Base-by-base conservation (phyloP, 2,888 invertebrate genomes). In the Lepidonotus clava region DNA sequence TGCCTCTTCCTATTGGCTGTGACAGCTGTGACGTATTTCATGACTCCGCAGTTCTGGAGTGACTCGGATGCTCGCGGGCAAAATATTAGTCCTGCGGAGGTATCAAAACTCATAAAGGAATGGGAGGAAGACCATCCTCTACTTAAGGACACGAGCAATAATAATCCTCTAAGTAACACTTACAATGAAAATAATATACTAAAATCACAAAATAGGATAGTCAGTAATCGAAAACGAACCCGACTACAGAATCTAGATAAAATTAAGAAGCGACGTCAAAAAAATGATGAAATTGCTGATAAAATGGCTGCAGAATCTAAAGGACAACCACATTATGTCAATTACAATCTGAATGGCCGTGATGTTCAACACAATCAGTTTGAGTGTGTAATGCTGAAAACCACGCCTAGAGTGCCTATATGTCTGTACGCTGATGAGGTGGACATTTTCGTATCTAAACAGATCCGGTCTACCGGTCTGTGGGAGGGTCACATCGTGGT, bases 401-500 rank as follows among this genome's bases (percentile, higher is more conserved):
- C n/a, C 6, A 34, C 11, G 1, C 84, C 66, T 11, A 34, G 11
- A 8, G 61, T 56, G n/a, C 84, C 84, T 0, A 84, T 84, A 28
- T 84, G 84, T 67, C 41, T 84, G 38, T 84, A 84, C 40, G 8
- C 38, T 14, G 34, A 32, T 24, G 67, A 61, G 14, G 66, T 66
- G 41, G 84, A 84, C 41, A 67, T 84, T n/a, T 84, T 11, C 41
- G 41, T 84, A 8, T 84, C 84, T 4, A 56, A 56, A n/a, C 40
- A 40, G n/a, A 40, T 84, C n/a, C 56, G 84, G 6, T 38, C 56
- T 5, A n/a, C 36, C 0, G 84, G 84, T 0, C 14, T 66, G 41
- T 84, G 84, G 84, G 84, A 84, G 40, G 40, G 28, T 4, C 61
- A 66, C 66, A 84, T 84, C n/a, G 32, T 84, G 40, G 28, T 40